A percentile compares a stretch with the other conserved stretches of the same genome.
Evolutionary conservation across 1,140 invertebrate species (phyloP).

Genomic region (Eriocheir sinensis): DNA sequence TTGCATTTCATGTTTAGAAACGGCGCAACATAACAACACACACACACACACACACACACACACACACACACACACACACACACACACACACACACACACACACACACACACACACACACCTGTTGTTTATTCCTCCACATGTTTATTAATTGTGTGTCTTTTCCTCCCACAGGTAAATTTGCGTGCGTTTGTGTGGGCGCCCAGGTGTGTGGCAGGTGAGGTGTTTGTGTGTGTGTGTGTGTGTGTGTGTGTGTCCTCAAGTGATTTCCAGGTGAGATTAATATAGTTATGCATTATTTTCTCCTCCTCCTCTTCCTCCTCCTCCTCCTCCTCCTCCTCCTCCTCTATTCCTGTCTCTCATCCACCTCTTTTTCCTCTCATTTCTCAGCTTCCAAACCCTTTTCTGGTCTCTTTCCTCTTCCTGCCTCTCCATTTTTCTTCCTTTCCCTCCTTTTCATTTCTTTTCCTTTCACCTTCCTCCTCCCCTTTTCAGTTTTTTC

Average conservation of each 20-base stretch:
- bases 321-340: neutral
- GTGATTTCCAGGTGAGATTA: no score
- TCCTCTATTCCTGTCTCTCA: neutral
- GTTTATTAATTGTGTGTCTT: neutral
- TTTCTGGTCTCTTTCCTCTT: neutral
- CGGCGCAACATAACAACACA: no score
- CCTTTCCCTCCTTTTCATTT: neutral
- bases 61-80: no score
- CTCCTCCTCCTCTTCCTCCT: neutral
- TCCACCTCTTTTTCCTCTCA: neutral
- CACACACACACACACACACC: no score
- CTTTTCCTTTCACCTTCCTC: neutral
- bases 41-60: no score
- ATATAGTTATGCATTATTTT: neutral
- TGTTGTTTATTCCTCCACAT: no score
- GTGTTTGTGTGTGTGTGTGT: neutral
- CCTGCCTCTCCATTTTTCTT: no score
- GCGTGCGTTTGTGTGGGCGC: neutral
- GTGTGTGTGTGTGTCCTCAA: neutral
- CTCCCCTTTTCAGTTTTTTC: neutral
- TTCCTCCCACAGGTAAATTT: neutral
- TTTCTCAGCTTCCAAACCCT: neutral
- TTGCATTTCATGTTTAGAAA: no score
- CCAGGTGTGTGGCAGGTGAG: neutral
- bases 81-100: no score